These are phyloP conservation scores for Chirona hameri DNA, from an alignment of 2,888 invertebrate genomes.

Conservation along the genomic window DNA sequence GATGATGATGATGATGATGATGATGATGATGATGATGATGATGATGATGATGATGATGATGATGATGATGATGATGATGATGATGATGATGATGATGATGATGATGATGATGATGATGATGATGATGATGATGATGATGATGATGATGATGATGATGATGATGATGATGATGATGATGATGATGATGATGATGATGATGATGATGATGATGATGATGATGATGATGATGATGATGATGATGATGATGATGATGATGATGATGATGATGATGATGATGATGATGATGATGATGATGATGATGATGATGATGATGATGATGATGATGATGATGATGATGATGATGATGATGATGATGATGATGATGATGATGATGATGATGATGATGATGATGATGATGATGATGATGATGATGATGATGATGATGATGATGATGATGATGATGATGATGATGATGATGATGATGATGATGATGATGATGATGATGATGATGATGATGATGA, in stretches of 20 bases:
- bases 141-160: constrained; percentile 5
- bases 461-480: not conserved
- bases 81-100: constrained; percentile 10
- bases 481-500: constrained; percentile 22
- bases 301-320: constrained; percentile 22
- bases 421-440: constrained; percentile 11
- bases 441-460: constrained; percentile 22
- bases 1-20: constrained; percentile 10
- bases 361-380: constrained; percentile 10
- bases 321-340: constrained; percentile 7
- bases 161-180: constrained; percentile 22
- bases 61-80: constrained; percentile 5
- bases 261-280: constrained; percentile 22
- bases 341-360: constrained; percentile 22
- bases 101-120: constrained; percentile 10
- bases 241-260: constrained; percentile 22
- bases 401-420: constrained; percentile 22
- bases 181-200: constrained; percentile 22
- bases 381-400: constrained; percentile 11
- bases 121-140: constrained; percentile 5
- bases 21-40: constrained; percentile 10
- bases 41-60: constrained; percentile 5
- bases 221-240: constrained; percentile 22
- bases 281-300: constrained; percentile 22
- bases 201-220: constrained; percentile 22